phyloP scores from a whole-genome alignment of 2,113 vertebrate species.

The Nesogale talazaci region DNA sequence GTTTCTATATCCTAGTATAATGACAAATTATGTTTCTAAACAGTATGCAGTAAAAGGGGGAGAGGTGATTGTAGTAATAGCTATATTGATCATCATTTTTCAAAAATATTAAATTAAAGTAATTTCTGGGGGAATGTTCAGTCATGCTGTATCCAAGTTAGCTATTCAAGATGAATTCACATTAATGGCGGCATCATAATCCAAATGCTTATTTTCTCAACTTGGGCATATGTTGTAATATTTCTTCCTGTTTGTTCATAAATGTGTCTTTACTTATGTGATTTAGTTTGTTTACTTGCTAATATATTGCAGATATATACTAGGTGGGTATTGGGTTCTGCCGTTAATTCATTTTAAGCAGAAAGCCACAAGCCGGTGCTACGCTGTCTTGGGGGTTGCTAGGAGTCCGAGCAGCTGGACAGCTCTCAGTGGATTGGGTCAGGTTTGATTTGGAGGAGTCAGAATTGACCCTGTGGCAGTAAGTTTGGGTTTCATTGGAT shows the following conservation, averaged over 20 bases:
- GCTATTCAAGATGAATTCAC: background rate
- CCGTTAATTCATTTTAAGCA: background rate
- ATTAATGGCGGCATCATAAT: background rate
- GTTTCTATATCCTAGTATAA: background rate
- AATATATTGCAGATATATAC: background rate
- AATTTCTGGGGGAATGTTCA: background rate
- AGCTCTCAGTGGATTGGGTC: too few species aligned
- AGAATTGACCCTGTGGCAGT: too few species aligned
- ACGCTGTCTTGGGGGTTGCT: too few species aligned
- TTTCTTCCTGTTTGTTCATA: background rate
- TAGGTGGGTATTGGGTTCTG: background rate
- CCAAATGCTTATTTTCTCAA: background rate
- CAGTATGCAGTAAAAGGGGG: background rate
- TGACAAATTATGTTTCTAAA: background rate
- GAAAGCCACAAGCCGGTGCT: too few species aligned
- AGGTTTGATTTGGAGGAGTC: too few species aligned
- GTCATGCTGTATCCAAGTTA: background rate
- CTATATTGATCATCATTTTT: background rate
- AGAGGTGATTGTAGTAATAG: background rate
- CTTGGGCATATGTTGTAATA: background rate
- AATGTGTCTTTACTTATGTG: background rate
- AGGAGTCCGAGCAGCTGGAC: too few species aligned
- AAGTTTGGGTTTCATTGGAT: background rate
- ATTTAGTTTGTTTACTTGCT: background rate
- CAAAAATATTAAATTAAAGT: background rate